Conservation (phyloP, 2,113 vertebrate genomes). For the Probosciger aterrimus region DNA sequence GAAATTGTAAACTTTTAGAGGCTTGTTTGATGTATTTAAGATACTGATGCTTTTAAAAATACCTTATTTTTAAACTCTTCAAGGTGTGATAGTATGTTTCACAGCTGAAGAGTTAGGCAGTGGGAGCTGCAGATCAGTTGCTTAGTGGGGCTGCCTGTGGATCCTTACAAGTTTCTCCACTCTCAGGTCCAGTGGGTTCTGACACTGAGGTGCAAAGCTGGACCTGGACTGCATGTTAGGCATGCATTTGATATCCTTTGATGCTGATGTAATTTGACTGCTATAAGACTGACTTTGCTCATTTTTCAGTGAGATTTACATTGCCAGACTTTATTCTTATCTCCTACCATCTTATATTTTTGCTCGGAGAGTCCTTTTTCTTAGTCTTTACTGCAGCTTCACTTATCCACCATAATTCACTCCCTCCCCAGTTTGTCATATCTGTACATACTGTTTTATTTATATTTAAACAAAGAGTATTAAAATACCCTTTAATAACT, state of each 20-base stretch:
- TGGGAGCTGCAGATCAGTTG: not conserved
- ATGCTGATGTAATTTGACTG: not conserved
- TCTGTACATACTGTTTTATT: not conserved
- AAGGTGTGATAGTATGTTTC: too few species aligned
- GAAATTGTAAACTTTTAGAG: not conserved
- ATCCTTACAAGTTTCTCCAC: not conserved
- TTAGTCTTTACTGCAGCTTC: not conserved
- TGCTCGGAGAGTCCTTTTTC: not conserved
- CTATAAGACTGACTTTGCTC: not conserved
- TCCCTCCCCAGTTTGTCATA: fast-evolving
- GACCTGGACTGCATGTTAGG: not conserved
- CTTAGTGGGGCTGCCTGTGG: not conserved
- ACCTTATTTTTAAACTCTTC: not conserved
- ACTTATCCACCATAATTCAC: not conserved
- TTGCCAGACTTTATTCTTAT: not conserved
- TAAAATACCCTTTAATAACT: not conserved
- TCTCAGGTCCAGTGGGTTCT: not conserved
- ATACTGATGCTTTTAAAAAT: not conserved
- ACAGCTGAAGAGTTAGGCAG: not conserved
- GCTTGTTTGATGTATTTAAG: not conserved
- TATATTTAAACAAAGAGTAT: not conserved
- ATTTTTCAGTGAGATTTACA: not conserved
- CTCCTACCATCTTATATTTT: not conserved
- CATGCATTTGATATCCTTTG: not conserved
- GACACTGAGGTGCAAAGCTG: not conserved